Evolutionary conservation across 2,797 vertebrate genomes (phyloP).

Genomic region (Lophotriccus pileatus): DNA sequence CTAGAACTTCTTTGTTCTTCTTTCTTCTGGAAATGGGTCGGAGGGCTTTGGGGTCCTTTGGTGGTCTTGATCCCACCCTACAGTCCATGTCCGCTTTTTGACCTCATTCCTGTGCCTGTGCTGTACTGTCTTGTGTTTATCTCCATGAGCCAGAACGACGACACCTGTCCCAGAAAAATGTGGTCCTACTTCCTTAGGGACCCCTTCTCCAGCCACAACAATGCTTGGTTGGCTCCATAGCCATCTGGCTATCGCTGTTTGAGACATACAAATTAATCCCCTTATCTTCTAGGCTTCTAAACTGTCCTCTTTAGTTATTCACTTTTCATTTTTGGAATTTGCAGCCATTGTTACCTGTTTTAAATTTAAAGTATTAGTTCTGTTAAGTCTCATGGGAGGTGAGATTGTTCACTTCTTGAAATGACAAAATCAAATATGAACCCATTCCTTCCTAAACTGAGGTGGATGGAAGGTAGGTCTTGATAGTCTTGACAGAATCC

Average conservation of each 20-base stretch:
- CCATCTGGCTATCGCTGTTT: background rate
- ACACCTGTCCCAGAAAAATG: background rate
- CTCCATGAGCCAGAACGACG: background rate
- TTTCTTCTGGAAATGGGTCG: background rate
- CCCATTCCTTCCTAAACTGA: background rate
- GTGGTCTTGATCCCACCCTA: background rate
- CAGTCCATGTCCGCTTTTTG: background rate
- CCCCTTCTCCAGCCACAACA: background rate
- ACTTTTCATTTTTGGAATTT: background rate
- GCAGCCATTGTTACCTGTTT: background rate
- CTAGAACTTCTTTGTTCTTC: background rate
- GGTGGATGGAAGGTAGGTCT: background rate
- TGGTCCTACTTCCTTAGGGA: background rate
- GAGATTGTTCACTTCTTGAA: background rate
- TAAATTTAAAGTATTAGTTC: background rate
- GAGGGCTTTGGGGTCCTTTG: background rate
- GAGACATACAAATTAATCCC: background rate
- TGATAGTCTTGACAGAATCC: background rate
- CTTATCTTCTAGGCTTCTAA: background rate
- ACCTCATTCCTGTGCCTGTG: background rate
- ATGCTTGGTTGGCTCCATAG: background rate
- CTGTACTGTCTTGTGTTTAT: background rate
- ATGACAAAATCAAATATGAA: background rate
- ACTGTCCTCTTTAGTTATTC: background rate
- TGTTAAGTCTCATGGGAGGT: background rate